A percentile compares a stretch with the other conserved stretches of the same genome.
phyloP scores from a whole-genome alignment of 2,888 invertebrate genomes.

The Microchrysa polita region DNA sequence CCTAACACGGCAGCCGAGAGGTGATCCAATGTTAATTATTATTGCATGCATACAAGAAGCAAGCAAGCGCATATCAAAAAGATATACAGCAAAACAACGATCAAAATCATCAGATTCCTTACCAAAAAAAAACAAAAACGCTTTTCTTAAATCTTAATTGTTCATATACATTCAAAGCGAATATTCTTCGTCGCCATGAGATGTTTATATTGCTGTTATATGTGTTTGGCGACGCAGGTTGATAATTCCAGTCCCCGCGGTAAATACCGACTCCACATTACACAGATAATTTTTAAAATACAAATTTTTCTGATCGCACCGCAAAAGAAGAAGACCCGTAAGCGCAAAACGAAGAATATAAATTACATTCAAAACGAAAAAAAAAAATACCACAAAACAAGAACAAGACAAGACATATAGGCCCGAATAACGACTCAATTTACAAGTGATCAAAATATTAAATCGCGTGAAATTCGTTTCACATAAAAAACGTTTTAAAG shows the following conservation, averaged over 20 bases:
- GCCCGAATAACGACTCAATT: conserved; percentile 18
- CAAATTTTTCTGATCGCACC: background rate
- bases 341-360: conserved; percentile 3
- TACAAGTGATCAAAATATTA: conserved; percentile 33
- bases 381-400: background rate
- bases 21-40: conserved; percentile 43
- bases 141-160: conserved; percentile 47
- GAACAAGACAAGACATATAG: conserved; percentile 11
- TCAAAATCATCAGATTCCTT: too few relatives aligned
- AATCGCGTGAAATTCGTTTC: conserved; percentile 43
- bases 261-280: background rate
- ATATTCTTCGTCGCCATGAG: too few relatives aligned
- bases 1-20: too few relatives aligned
- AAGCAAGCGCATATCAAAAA: conserved; percentile 17
- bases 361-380: conserved; percentile 27
- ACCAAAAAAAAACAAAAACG: conserved; percentile 5
- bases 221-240: background rate
- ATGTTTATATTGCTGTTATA: background rate
- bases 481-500: conserved; percentile 28
- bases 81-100: too few relatives aligned
- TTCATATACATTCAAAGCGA: conserved; percentile 14
- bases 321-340: too few relatives aligned
- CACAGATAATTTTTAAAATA: background rate
- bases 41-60: conserved; percentile 48
- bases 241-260: too few relatives aligned